phyloP scores from a whole-genome alignment of 2,113 vertebrate species.

The Mandrillus leucophaeus region DNA sequence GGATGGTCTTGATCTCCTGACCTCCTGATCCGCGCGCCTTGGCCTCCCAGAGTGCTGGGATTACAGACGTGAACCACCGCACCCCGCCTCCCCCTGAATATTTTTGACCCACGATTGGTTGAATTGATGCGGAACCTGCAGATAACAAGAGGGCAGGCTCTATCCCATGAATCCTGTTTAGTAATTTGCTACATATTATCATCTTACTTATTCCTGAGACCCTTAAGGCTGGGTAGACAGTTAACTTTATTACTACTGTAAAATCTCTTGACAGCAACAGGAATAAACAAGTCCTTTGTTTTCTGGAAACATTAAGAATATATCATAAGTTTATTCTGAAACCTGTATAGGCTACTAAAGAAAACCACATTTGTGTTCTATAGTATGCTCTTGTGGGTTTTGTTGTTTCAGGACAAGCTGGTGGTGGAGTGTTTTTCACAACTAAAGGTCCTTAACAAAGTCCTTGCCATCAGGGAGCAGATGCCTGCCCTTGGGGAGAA shows the following conservation, averaged over 20 bases:
- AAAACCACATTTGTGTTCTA: not conserved
- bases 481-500: conserved; percentile 78
- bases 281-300: not conserved
- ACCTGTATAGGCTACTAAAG: not conserved
- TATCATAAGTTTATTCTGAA: not conserved
- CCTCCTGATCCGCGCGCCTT: too few species aligned
- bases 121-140: not conserved
- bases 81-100: not conserved
- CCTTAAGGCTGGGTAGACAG: not conserved
- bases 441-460: conserved; percentile 86
- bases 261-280: not conserved
- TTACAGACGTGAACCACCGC: too few species aligned
- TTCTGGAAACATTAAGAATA: not conserved
- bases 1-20: too few species aligned
- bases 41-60: too few species aligned
- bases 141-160: not conserved
- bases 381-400: conserved; percentile 17
- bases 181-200: not conserved
- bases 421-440: conserved; percentile 89
- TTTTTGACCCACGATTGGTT: not conserved
- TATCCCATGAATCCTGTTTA: not conserved
- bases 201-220: conserved; percentile 18
- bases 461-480: conserved; percentile 85
- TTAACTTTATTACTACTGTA: not conserved
- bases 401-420: conserved; percentile 85